Percentiles rank a stretch among this genome's conserved stretches.
Conservation (phyloP, 2,113 vertebrate species). For the Caloenas nicobarica region DNA sequence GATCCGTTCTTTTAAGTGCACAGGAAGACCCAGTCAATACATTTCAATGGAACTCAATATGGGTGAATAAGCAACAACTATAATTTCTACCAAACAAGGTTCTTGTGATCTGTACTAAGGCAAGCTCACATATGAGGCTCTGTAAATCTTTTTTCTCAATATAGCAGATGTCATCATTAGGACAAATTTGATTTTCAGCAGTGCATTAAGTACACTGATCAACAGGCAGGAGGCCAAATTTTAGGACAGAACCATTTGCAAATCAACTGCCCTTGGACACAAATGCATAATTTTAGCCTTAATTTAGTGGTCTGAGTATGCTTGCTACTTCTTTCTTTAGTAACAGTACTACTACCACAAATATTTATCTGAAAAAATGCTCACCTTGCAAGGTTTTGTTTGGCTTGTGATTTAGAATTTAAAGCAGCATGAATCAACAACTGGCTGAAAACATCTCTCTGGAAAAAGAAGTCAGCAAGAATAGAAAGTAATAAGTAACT, state of each 20-base stretch:
- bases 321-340: neutral
- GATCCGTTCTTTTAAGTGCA: neutral
- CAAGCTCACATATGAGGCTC: neutral
- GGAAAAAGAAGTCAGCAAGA: constrained; percentile 15
- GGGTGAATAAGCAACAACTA: neutral
- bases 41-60: neutral
- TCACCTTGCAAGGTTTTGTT: constrained; percentile 87
- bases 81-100: neutral
- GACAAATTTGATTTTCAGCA: neutral
- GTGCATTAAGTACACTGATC: neutral
- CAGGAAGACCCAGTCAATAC: neutral
- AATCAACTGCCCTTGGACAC: neutral
- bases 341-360: neutral
- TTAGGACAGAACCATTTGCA: neutral
- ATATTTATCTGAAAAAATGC: neutral
- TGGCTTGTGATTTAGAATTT: constrained; percentile 79
- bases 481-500: neutral
- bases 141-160: neutral
- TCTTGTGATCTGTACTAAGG: neutral
- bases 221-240: neutral
- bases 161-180: neutral
- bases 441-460: constrained; percentile 94
- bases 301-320: neutral
- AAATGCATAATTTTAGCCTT: neutral
- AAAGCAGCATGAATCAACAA: constrained; percentile 88